phyloP scores from a whole-genome alignment of 1,140 invertebrate species.

The Contarinia nasturtii region DNA sequence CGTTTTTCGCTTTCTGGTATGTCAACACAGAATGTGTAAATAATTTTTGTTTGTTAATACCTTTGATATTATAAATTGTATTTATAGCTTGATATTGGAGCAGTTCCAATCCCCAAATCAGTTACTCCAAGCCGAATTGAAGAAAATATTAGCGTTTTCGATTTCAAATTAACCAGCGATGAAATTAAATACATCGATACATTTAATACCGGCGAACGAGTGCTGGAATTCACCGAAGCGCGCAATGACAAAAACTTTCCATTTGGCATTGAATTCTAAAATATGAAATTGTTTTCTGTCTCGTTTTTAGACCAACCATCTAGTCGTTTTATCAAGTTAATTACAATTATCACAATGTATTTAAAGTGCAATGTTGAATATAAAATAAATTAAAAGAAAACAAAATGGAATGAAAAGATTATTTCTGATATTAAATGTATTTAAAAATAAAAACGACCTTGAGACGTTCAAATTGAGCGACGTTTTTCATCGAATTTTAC shows the following conservation, averaged over 20 bases:
- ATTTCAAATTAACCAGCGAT: conserved; percentile 46
- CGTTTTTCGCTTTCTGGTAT: conserved; percentile 37
- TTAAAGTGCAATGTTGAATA: too few relatives aligned
- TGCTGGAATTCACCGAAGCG: conserved; percentile 17
- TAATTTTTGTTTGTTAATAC: neutral
- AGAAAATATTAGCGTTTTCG: conserved; percentile 58
- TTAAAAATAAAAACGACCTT: too few relatives aligned
- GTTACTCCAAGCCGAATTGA: conserved; percentile 50
- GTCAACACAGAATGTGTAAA: conserved; percentile 6
- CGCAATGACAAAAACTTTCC: conserved; percentile 39
- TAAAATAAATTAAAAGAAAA: too few relatives aligned
- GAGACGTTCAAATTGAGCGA: too few relatives aligned
- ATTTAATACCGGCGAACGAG: conserved; percentile 29
- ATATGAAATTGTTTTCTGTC: too few relatives aligned
- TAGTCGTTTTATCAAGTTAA: too few relatives aligned
- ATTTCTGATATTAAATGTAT: too few relatives aligned
- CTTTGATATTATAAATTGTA: neutral
- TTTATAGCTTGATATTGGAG: conserved; percentile 46
- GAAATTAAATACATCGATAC: conserved; percentile 34
- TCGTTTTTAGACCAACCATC: too few relatives aligned
- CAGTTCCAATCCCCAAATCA: conserved; percentile 68
- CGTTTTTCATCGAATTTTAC: too few relatives aligned
- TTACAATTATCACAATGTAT: too few relatives aligned
- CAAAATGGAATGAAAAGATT: too few relatives aligned
- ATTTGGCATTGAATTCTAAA: conserved; percentile 31